Percentiles rank a stretch among this genome's conserved stretches.
These are phyloP conservation scores for Palythoa grandis DNA, from an alignment of 92 coral and sea anemone species.

Conservation along the genomic window DNA sequence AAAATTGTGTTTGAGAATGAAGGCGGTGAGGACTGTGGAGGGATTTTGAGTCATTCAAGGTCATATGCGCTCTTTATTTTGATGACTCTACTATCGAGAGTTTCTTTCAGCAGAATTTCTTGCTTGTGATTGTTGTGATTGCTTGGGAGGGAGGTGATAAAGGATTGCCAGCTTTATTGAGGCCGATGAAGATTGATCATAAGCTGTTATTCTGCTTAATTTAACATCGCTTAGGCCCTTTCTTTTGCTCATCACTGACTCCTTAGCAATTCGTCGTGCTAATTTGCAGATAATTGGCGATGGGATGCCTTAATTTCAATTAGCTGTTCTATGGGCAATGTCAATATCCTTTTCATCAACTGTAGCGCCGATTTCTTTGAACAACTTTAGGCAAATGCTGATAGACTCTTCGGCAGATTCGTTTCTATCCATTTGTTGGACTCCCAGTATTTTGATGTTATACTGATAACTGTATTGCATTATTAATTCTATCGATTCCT, in stretches of 20 bases:
- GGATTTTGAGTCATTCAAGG: conserved; percentile 14
- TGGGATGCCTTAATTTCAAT: neutral
- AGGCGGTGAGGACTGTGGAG: conserved; percentile 13
- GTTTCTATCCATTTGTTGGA: no score
- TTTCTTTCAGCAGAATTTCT: conserved; percentile 10
- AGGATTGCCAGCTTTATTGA: conserved; percentile 22
- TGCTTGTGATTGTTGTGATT: neutral
- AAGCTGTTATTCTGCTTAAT: conserved; percentile 1
- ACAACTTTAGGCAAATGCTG: neutral
- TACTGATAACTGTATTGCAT: no score
- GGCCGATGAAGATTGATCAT: neutral
- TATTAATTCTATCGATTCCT: no score
- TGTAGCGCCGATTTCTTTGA: neutral
- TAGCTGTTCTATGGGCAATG: conserved; percentile 23
- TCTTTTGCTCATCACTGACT: conserved; percentile 34
- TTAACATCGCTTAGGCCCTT: conserved; percentile 21
- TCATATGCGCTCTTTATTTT: conserved; percentile 21
- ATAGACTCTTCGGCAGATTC: no score
- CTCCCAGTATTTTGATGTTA: no score
- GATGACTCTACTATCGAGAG: conserved; percentile 14
- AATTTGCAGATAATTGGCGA: neutral
- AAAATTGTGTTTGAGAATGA: conserved; percentile 18
- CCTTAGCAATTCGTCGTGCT: neutral
- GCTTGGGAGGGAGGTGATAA: conserved; percentile 29
- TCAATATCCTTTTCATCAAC: conserved; percentile 8